Base-by-base conservation (phyloP, 2,888 invertebrate genomes). In the Dendrolimus houi region DNA sequence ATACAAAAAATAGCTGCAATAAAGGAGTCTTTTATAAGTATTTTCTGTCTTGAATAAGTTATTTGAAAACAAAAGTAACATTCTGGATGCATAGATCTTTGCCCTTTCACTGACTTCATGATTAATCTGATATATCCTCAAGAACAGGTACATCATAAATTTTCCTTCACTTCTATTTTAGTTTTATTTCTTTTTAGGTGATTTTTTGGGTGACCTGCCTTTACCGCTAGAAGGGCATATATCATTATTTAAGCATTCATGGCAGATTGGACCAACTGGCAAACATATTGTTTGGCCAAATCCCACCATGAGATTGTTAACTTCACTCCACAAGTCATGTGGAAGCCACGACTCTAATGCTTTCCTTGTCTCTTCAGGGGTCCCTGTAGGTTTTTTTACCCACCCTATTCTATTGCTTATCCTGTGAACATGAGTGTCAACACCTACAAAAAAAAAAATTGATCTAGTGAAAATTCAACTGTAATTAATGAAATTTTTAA, bases 381-480 rank as follows among this genome's bases (percentile, higher is more conserved):
- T 96, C 71, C 94, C 93, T 8, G 95, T 94, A 12, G 92, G 76
- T 64, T 92, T 93, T 60, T 87, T 92, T 0, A 96, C 93, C 99
- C 98, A 99, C 2, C 94, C 94, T 58, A 99, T 92, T 61, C 99
- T 93, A 82, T 99, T 99, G 52, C 94, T 92, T 67, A 98, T 98
- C 64, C 99, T 93, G 83, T 99, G 99, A 0, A 99, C 99, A 89
- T 99, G 99, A 0, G 98, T 98, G 79, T 99, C 99, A 0, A 99
- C 99, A 58, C 96, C 95, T 95, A 74, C 13, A 85, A 83, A 53
- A 60, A 63, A 59, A 29, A 29, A 29, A 29, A 3, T 6, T 29
- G 6, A 29, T 29, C 29, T 29, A 29, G 6, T 29, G 29, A 29
- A 29, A 29, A 29, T 29, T 29, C 29, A 29, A 29, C 3, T 29